These are phyloP conservation scores for Xanthia togata DNA, from an alignment of 2,888 invertebrate species.

Conservation along the genomic window DNA sequence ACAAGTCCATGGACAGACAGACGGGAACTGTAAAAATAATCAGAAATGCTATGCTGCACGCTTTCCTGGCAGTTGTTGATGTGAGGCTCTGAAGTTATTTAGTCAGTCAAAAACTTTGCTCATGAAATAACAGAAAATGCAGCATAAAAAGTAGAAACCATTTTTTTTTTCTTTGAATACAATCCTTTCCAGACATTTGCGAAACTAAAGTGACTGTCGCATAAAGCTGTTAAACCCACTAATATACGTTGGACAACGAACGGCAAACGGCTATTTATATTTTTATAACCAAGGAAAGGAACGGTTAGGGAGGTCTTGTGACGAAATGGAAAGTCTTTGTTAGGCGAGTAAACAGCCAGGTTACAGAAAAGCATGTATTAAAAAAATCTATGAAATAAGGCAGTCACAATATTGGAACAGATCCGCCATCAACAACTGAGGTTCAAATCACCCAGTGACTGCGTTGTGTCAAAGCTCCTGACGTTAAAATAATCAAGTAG, in stretches of 20 bases:
- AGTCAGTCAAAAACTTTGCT: neutral
- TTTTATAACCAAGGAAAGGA: neutral
- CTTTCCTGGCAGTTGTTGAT: slow-evolving; percentile 36
- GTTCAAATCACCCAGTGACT: slow-evolving; percentile 3
- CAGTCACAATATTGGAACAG: neutral
- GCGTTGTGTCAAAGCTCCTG: slow-evolving; percentile 12
- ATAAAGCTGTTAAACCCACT: too few species aligned
- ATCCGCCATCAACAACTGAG: slow-evolving; percentile 45
- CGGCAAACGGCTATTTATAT: too few species aligned
- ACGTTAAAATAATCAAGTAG: slow-evolving; percentile 26
- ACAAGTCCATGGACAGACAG: slow-evolving; percentile 68
- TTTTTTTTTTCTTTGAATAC: neutral
- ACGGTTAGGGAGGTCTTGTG: neutral
- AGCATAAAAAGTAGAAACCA: too few species aligned
- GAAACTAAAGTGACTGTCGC: neutral
- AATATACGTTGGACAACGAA: neutral
- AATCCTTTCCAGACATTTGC: neutral
- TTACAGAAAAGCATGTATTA: neutral
- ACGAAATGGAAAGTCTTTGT: neutral
- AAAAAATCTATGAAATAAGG: neutral
- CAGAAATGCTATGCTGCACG: slow-evolving; percentile 14
- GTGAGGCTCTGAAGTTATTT: neutral
- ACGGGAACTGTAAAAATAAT: slow-evolving; percentile 44
- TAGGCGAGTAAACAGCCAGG: neutral
- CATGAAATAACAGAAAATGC: neutral